Percentiles rank a stretch among this genome's conserved stretches.
These are phyloP conservation scores for Platorchestia sp. DNA, from an alignment of 1,140 invertebrate species.

Conservation along the genomic window DNA sequence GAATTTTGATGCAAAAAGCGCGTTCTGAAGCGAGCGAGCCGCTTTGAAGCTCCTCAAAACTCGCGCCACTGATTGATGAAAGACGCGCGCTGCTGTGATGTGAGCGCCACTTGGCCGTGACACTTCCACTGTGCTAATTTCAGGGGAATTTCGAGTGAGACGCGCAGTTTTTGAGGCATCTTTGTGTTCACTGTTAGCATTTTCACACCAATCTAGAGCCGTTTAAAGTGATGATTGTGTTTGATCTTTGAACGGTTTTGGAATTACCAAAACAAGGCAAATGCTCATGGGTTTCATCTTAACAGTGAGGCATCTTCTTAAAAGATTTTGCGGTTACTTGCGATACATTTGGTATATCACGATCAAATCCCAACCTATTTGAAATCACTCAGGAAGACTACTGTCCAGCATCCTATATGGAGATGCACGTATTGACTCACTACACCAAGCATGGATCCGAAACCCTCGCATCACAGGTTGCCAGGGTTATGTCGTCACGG, in stretches of 20 bases:
- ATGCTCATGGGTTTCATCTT: not conserved
- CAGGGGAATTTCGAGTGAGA: not conserved
- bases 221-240: not conserved
- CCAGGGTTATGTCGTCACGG: not conserved
- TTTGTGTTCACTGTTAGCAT: not conserved
- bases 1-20: not conserved
- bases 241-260: not conserved
- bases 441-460: not conserved
- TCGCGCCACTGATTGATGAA: slow-evolving; percentile 22
- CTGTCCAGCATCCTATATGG: not conserved
- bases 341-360: not conserved
- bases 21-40: not conserved
- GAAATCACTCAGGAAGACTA: not conserved
- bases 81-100: not conserved
- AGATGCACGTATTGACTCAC: no score
- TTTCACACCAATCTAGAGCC: not conserved
- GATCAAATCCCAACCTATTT: not conserved
- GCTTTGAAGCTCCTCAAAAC: slow-evolving; percentile 24
- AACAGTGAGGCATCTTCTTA: not conserved
- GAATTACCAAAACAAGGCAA: not conserved
- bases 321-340: not conserved
- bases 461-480: not conserved
- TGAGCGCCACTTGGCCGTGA: not conserved
- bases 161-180: not conserved
- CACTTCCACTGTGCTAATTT: not conserved